These are phyloP conservation scores for Seriola aureovittata DNA, from an alignment of 2,113 vertebrate genomes.

Conservation along the genomic window DNA sequence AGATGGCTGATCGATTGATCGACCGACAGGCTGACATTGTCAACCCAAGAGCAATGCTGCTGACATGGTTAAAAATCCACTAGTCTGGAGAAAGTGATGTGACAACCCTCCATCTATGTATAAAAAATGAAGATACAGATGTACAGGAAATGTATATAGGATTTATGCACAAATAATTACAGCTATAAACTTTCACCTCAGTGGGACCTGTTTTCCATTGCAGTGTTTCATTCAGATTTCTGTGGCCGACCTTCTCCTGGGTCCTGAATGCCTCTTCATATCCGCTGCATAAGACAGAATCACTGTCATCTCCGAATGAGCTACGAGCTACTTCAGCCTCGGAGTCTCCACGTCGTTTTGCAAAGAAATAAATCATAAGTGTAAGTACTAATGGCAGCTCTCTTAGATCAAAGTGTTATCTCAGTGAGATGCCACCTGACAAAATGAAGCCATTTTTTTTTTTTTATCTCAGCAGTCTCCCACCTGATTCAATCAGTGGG, in stretches of 20 bases:
- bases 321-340: conserved; percentile 27
- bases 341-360: conserved; percentile 34
- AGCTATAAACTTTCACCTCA: conserved; percentile 3
- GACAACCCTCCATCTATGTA: no score
- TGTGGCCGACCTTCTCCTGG: conserved; percentile 44
- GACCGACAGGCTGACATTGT: not conserved
- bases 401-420: conserved; percentile 52
- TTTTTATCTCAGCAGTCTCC: not conserved
- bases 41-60: not conserved
- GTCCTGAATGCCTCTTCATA: conserved; percentile 30
- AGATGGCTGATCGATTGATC: not conserved
- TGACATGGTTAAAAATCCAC: not conserved
- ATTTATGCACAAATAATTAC: not conserved
- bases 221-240: conserved; percentile 26
- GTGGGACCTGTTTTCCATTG: conserved; percentile 9
- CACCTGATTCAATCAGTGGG: conserved; percentile 15
- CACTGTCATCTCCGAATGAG: conserved; percentile 38
- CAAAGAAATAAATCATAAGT: conserved; percentile 49
- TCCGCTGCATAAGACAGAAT: conserved; percentile 33
- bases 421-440: conserved; percentile 7
- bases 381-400: conserved; percentile 7
- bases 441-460: conserved; percentile 7
- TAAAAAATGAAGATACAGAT: not conserved
- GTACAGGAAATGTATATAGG: not conserved
- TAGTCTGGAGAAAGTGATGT: not conserved